Evolutionary conservation across 2,797 vertebrate species (phyloP), one percentile per base, ranked within the genome.

Genomic region (Haliaeetus vocifer): DNA sequence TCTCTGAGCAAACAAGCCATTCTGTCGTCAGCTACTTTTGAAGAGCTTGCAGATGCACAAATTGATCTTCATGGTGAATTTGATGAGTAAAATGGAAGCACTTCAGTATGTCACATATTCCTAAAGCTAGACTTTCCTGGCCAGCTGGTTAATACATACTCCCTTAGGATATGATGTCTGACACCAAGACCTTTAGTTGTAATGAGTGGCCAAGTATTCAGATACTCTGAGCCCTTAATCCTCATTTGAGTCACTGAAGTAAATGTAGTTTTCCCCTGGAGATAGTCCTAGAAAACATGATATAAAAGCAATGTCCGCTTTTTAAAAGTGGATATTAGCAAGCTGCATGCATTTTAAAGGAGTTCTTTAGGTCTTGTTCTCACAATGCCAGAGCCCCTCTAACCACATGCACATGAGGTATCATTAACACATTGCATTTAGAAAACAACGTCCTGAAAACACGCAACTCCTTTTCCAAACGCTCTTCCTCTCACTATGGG

Each of bases 41-140:
- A 80, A 95, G 86, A 92, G 91, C 59, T 52, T 90, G 80, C 92
- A 92, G 93, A 94, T 94, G 88, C 52, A 76, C 59, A 88, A 84
- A 86, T 79, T 71, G 35, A 79, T 88, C 63, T 90, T 92, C 35
- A 53, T 74, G 80, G 47, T 76, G 75, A 92, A 94, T 90, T 73
- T 31, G 25, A 62, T 29, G 44, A 79, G 49, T 31, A 59, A 86
- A 93, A 89, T 92, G 74, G 84, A 91, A 96, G 77, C 59, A 63
- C 59, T 96, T 94, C 80, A 92, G n/a, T 49, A 73, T 49, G 59
- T 44, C 66, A 82, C 29, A 7, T 75, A 90, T 70, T 96, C 93
- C 52, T 80, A 79, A 84, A 90, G 55, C 80, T 52, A 93, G 55
- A 81, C 76, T 73, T 90, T 71, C 50, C 50, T 70, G 45, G 35